Percentiles rank a stretch among this genome's conserved stretches.
These are phyloP conservation scores for Naso thynnoides DNA, from an alignment of 2,797 vertebrate species.

Conservation along the genomic window DNA sequence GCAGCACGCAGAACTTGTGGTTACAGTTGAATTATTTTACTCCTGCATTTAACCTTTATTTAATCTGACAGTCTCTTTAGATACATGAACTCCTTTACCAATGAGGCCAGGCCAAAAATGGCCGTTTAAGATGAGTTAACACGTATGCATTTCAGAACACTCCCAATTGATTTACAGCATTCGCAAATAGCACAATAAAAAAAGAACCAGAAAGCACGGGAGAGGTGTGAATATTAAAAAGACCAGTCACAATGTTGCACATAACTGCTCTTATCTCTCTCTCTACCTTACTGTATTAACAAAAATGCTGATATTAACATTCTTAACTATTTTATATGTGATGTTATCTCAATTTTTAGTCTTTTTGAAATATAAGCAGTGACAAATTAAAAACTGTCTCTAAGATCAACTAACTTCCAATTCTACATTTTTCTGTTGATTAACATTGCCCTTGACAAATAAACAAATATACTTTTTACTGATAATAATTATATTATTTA, in stretches of 20 bases:
- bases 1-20: slow-evolving; percentile 24
- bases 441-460: neutral
- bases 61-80: neutral
- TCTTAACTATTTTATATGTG: neutral
- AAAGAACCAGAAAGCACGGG: neutral
- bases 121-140: neutral
- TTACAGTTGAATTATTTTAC: slow-evolving; percentile 1
- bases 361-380: neutral
- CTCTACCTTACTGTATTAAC: neutral
- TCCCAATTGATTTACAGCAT: neutral
- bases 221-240: neutral
- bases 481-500: neutral
- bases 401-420: neutral
- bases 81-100: slow-evolving; percentile 1
- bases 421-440: neutral
- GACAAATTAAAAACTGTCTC: slow-evolving; percentile 2
- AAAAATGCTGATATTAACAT: neutral
- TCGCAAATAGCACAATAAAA: neutral
- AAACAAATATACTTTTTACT: no score
- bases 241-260: neutral
- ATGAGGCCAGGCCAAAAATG: neutral
- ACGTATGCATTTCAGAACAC: neutral
- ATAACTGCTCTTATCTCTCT: neutral
- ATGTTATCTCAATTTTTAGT: neutral
- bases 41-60: neutral